phyloP scores from a whole-genome alignment of 2,113 vertebrate species.

The Crotalus tigris region DNA sequence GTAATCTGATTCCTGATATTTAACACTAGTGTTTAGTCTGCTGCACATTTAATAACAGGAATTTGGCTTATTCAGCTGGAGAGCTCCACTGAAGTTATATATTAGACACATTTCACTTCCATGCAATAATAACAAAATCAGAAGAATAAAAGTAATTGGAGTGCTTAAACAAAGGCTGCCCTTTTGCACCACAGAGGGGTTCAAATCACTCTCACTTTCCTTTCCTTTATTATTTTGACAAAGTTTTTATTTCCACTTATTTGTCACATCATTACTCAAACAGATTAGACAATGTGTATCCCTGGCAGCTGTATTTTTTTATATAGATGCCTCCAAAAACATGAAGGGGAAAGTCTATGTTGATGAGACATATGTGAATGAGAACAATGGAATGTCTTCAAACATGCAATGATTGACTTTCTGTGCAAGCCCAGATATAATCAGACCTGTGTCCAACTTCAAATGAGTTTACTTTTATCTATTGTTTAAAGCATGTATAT shows the following conservation, averaged over 20 bases:
- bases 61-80: slow-evolving; percentile 57
- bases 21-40: slow-evolving; percentile 59
- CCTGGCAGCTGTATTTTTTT: slow-evolving; percentile 4
- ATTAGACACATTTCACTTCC: slow-evolving; percentile 47
- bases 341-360: slow-evolving; percentile 3
- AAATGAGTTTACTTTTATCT: slow-evolving; percentile 4
- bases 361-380: background rate
- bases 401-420: slow-evolving; percentile 9
- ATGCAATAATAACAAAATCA: slow-evolving; percentile 54
- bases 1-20: slow-evolving; percentile 58
- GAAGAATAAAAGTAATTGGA: slow-evolving; percentile 13
- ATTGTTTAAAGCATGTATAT: background rate
- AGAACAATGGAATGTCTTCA: slow-evolving; percentile 1
- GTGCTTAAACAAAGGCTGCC: slow-evolving; percentile 42
- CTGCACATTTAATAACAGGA: slow-evolving; percentile 61
- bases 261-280: slow-evolving; percentile 29
- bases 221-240: slow-evolving; percentile 26
- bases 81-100: slow-evolving; percentile 47
- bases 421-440: background rate
- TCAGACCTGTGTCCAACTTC: background rate
- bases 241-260: slow-evolving; percentile 15
- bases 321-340: background rate
- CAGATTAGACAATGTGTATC: slow-evolving; percentile 12
- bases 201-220: slow-evolving; percentile 26
- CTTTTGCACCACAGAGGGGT: slow-evolving; percentile 27